Base-by-base conservation (phyloP, 2,113 vertebrate genomes). In the Atlantisia rogersi region DNA sequence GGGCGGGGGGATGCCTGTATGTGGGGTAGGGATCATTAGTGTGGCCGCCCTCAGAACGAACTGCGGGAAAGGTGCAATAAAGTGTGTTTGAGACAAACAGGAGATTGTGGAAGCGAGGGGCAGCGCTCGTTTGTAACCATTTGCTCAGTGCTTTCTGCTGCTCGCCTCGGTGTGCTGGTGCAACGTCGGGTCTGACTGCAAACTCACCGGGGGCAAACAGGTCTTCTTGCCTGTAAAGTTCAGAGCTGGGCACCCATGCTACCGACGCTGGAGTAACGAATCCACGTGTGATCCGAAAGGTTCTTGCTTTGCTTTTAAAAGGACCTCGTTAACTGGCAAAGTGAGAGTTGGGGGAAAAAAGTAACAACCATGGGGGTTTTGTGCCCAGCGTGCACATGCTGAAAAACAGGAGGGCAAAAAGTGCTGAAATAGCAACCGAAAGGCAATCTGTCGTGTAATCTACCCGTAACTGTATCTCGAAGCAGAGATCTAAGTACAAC, bases 61-160 rank as follows among this genome's bases (percentile, higher is more conserved):
- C 77, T 52, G 79, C 26, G 19, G 71, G n/a, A 85, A 67, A 94
- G 65, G 64, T 62, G 69, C 39, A 84, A 63, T 80, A 87, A 96
- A 91, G 95, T 19, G 56, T 53, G 16, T 42, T 93, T 63, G 59
- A 81, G 80, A 70, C 1, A 0, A 82, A 76, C 53, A 59, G 86
- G 88, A 90, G 86, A 91, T 18, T 20, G 64, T 46, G 79, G 73
- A 80, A 53, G 15, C 0, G 9, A 82, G 65, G 24, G 82, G 80
- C 67, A 39, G 58, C 0, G 5, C 62, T 86, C 31, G 20, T 82
- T 84, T 50, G 50, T 62, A 84, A 92, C 81, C 81, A 56, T 78
- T 77, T 76, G 78, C 64, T 79, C 71, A 0, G 15, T 14, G 32
- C 25, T 35, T 56, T 37, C 56, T 37, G 83, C 26, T 5, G 53